Conservation (phyloP, 2,113 vertebrate genomes). For the Meleagris gallopavo region DNA sequence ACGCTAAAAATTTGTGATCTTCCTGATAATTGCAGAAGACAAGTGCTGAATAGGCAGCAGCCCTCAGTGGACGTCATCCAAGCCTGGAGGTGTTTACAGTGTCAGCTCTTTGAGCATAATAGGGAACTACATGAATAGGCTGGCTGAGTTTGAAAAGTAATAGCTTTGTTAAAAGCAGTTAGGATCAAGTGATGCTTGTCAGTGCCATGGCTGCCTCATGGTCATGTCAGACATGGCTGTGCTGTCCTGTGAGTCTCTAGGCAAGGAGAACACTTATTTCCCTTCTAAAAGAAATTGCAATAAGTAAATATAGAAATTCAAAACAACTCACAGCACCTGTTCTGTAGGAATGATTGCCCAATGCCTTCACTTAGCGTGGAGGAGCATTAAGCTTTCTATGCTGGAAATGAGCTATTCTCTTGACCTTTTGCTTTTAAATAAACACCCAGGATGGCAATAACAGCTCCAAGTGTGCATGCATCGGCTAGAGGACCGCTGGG, state of each 20-base stretch:
- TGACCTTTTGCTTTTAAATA: neutral
- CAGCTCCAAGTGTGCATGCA: neutral
- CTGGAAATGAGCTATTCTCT: neutral
- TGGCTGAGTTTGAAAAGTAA: constrained; percentile 31
- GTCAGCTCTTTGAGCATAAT: constrained; percentile 31
- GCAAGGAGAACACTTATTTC: neutral
- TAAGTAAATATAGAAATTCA: neutral
- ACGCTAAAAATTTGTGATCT: neutral
- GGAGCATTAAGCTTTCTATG: neutral
- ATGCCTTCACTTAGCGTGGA: neutral
- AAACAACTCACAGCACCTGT: neutral
- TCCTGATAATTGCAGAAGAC: neutral
- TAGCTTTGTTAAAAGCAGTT: constrained; percentile 48
- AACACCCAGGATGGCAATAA: neutral
- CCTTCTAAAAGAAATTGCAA: neutral
- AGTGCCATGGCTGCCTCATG: fast-evolving
- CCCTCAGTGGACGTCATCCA: neutral
- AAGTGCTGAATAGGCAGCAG: neutral
- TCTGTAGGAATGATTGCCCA: neutral
- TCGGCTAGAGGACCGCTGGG: neutral
- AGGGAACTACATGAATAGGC: constrained; percentile 28
- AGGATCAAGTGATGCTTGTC: neutral
- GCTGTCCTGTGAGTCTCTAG: neutral
- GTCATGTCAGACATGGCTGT: fast-evolving
- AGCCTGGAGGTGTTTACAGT: neutral